Base-by-base conservation (phyloP, 35 echinoderm and acorn worm species). In the Patiria miniata region DNA sequence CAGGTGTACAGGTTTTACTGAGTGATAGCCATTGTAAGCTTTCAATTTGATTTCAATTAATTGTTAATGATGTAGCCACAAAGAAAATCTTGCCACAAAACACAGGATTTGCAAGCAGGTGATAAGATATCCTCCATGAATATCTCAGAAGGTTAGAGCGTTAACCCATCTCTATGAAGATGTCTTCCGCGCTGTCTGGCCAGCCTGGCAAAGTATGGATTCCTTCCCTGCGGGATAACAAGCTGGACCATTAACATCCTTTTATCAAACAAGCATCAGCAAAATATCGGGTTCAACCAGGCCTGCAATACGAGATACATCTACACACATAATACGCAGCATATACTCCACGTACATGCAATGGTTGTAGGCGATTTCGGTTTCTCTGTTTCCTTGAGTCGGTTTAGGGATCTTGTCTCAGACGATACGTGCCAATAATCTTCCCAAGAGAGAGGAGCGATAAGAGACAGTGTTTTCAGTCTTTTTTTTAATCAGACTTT, bases 231-330 rank as follows among this genome's bases (percentile, higher is more conserved):
- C 23, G 61, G 42, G 12, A 47, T 12, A 69, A 34, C 61, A 30
- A 69, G 61, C 61, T 9, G 61, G 1, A 26, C 61, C 61, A 69
- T 69, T 69, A 69, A 69, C 61, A 69, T 69, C 61, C 61, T 69
- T 69, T 69, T 69, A 69, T 69, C 23, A 29, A 69, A 69, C 61
- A 69, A 12, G 61, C 12, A 69, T 69, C 61, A 69, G 34, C 61
- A 69, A 34, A 69, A 69, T 69, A 69, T 69, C 61, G 28, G 61
- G 61, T 69, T 69, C 23, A 69, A 34, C 61, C 26, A 17, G 12
- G 42, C n/a, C 61, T 69, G 61, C 61, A 47, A 47, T 4, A 47
- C 4, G 42, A 47, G 42, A 47, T 47, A 47, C 42, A 6, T 6
- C 42, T 47, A 47, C 42, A 47, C 42, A 47, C 42, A 47, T 69